Conservation (phyloP, 2,888 invertebrate species). For the Microplitis deprimator region DNA sequence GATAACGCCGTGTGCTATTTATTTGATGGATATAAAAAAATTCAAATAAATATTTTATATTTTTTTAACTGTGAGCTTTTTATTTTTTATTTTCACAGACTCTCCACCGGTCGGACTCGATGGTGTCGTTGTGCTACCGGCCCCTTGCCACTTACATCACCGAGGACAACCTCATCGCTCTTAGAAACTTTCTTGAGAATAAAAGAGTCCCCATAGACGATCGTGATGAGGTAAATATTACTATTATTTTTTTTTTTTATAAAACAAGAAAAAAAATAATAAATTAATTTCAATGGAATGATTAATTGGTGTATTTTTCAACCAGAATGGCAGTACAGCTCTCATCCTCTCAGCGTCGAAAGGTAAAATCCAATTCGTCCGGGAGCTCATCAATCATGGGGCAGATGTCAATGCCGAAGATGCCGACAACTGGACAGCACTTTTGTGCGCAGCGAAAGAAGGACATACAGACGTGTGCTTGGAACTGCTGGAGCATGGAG, state of each 20-base stretch:
- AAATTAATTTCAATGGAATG: constrained; percentile 3
- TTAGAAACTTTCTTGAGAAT: constrained; percentile 87
- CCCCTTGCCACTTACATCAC: constrained; percentile 85
- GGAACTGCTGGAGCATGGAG: constrained; percentile 88
- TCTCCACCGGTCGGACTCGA: constrained; percentile 91
- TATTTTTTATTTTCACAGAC: constrained; percentile 74
- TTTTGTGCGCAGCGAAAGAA: constrained; percentile 91
- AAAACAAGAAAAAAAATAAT: neutral
- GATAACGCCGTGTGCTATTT: constrained; percentile 1
- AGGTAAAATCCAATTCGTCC: constrained; percentile 87
- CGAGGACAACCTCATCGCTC: constrained; percentile 84
- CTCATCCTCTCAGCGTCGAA: constrained; percentile 92
- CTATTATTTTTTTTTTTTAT: neutral
- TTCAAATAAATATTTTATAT: constrained; percentile 8
- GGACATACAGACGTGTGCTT: constrained; percentile 87
- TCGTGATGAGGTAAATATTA: constrained; percentile 82
- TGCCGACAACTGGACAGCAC: constrained; percentile 93
- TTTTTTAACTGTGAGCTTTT: constrained; percentile 25
- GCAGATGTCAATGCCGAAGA: constrained; percentile 95
- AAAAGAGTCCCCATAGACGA: constrained; percentile 89
- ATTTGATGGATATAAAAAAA: neutral
- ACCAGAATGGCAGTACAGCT: constrained; percentile 91
- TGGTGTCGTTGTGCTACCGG: constrained; percentile 91
- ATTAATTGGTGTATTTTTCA: constrained; percentile 27
- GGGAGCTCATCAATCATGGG: constrained; percentile 88